These are phyloP conservation scores for Oxyscelio sp. DNA, from an alignment of 2,888 invertebrate genomes.

Conservation along the genomic window DNA sequence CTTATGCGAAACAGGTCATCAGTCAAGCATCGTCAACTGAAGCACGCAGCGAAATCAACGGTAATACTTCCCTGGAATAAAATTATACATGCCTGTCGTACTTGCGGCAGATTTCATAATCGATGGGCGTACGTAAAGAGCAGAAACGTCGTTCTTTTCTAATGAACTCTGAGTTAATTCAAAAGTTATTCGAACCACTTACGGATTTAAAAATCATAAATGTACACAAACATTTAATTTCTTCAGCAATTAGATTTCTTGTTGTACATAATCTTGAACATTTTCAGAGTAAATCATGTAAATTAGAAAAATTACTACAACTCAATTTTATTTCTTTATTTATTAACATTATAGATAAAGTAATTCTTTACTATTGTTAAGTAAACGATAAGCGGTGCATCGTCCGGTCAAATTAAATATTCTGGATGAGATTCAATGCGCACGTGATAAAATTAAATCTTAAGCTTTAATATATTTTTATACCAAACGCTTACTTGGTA, in stretches of 20 bases:
- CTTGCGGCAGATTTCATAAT: conserved; percentile 51
- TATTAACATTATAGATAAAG: neutral
- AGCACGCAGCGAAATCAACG: conserved; percentile 50
- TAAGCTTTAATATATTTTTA: conserved; percentile 21
- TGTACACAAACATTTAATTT: no score
- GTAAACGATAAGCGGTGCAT: conserved; percentile 73
- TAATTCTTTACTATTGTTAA: conserved; percentile 47
- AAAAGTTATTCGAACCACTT: neutral
- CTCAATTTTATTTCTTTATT: no score
- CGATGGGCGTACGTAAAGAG: conserved; percentile 35
- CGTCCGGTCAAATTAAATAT: conserved; percentile 71
- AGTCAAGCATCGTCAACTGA: conserved; percentile 48
- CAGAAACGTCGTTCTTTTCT: conserved; percentile 28
- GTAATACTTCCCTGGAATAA: conserved; percentile 50
- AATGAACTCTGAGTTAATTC: neutral
- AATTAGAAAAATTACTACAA: no score
- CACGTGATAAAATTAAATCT: conserved; percentile 36
- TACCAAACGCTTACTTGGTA: neutral
- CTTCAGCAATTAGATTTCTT: no score
- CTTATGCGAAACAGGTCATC: conserved; percentile 47
- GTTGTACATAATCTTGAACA: no score
- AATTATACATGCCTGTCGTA: conserved; percentile 57
- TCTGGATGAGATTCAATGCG: conserved; percentile 62
- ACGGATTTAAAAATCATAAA: no score
- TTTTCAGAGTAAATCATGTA: no score